Evolutionary conservation across 2,888 invertebrate genomes (phyloP), one percentile per base, ranked within the genome.

Genomic region (Pandemis corylana): DNA sequence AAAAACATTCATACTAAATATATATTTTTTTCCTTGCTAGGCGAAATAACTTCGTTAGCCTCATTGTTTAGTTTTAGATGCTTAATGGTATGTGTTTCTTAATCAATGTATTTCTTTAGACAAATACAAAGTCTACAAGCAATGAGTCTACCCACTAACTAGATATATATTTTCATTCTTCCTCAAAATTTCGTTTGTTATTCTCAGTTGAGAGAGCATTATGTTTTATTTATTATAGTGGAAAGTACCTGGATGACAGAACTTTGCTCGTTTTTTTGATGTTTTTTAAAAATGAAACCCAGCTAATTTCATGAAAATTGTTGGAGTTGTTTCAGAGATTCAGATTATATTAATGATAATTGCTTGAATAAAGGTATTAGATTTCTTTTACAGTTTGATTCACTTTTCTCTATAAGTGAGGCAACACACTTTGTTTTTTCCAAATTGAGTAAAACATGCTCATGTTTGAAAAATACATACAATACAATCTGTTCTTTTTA

Each of bases 131-230:
- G 49, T 49, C 4, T 44, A 7, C 42, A 49, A 10, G 49, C 9
- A 49, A 49, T 12, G 9, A 49, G 49, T 49, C 20, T 56, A 56
- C 53, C 53, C 53, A 56, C 53, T 56, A 56, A 56, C 53, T 56
- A 20, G 9, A 56, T 15, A 9, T 20, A 9, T 15, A 56, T 15
- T 15, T 20, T 7, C 15, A n/a, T 15, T 49, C 12, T 10, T 12
- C 10, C 49, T 49, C 12, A 49, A 44, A 51, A 6, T n/a, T 51
- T 51, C 6, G 13, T 1, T n/a, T 51, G 12, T 51, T 51, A 13
- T 51, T 51, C 13, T 5, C 12, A 51, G n/a, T 6, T 51, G n/a
- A 51, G 3, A 44, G 28, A 36, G 28, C 28, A 36, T 36, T 36
- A 4, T 36, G 28, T 36, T 36, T 36, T 36, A 36, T 36, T 36